These are phyloP conservation scores for Clarias laeviceps DNA, from an alignment of 2,797 vertebrate species.

Conservation along the genomic window DNA sequence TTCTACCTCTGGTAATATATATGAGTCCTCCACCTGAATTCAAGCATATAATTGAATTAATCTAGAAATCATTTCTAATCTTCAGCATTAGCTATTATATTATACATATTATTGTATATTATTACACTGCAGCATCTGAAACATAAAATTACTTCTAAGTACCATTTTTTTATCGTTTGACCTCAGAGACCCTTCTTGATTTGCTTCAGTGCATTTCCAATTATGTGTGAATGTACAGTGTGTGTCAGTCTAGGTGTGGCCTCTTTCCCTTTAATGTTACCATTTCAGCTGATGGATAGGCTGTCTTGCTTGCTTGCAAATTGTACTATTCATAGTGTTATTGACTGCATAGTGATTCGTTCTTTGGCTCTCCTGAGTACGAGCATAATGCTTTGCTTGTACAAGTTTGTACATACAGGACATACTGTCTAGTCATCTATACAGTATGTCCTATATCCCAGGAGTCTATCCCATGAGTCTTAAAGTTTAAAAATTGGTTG, in stretches of 20 bases:
- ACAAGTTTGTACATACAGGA: background rate
- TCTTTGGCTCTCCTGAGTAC: background rate
- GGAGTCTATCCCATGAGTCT: too few species aligned
- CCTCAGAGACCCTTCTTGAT: background rate
- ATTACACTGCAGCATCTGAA: background rate
- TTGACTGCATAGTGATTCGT: background rate
- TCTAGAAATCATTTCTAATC: background rate
- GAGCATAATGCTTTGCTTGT: background rate
- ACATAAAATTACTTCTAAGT: background rate
- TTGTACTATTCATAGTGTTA: background rate
- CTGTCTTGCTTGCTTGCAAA: background rate
- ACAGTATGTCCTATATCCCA: too few species aligned
- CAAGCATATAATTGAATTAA: background rate
- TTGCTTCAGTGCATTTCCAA: background rate
- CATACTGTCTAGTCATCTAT: background rate
- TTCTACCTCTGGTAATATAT: background rate
- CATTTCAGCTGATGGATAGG: background rate
- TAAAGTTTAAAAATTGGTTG: too few species aligned
- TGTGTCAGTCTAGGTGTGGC: background rate
- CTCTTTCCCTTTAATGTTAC: background rate
- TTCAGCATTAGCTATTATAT: background rate
- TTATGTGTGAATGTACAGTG: background rate
- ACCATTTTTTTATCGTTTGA: background rate
- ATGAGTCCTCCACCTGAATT: background rate
- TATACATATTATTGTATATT: background rate